phyloP scores from a whole-genome alignment of 2,888 invertebrate genomes.

The Tenthredo mesomela region DNA sequence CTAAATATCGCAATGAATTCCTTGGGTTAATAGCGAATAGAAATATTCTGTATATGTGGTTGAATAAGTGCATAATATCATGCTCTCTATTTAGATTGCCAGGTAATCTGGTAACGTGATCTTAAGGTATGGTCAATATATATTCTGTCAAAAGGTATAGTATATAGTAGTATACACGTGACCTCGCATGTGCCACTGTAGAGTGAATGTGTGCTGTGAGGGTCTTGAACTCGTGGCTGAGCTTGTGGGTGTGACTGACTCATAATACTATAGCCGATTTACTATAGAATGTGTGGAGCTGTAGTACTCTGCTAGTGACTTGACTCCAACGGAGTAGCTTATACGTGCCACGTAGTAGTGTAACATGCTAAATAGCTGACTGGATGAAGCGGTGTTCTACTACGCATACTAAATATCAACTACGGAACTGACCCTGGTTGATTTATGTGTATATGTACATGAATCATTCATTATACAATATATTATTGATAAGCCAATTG shows the following conservation, averaged over 20 bases:
- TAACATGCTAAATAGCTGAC: conserved; percentile 57
- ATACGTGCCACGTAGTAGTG: conserved; percentile 47
- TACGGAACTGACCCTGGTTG: conserved; percentile 64
- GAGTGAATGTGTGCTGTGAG: conserved; percentile 67
- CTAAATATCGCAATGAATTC: conserved; percentile 38
- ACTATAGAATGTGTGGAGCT: conserved; percentile 72
- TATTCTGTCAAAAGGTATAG: conserved; percentile 57
- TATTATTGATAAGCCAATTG: conserved; percentile 37
- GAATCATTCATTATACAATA: conserved; percentile 28
- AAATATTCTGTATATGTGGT: background rate
- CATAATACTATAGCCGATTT: conserved; percentile 76
- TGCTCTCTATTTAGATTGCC: conserved; percentile 59
- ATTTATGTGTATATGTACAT: conserved; percentile 45
- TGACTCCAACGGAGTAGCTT: conserved; percentile 56
- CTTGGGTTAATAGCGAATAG: background rate
- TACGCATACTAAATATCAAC: conserved; percentile 66
- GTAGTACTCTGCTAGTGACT: conserved; percentile 68
- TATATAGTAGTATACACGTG: conserved; percentile 63
- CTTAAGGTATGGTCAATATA: conserved; percentile 67
- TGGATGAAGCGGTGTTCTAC: conserved; percentile 61
- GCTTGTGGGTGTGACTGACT: conserved; percentile 76
- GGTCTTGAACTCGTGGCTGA: conserved; percentile 72
- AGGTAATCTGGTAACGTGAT: conserved; percentile 59
- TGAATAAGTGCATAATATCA: conserved; percentile 43
- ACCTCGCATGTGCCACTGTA: conserved; percentile 66